Percentiles rank a stretch among this genome's conserved stretches.
These are phyloP conservation scores for Cephalotes varians DNA, from an alignment of 2,888 invertebrate species.

Conservation along the genomic window DNA sequence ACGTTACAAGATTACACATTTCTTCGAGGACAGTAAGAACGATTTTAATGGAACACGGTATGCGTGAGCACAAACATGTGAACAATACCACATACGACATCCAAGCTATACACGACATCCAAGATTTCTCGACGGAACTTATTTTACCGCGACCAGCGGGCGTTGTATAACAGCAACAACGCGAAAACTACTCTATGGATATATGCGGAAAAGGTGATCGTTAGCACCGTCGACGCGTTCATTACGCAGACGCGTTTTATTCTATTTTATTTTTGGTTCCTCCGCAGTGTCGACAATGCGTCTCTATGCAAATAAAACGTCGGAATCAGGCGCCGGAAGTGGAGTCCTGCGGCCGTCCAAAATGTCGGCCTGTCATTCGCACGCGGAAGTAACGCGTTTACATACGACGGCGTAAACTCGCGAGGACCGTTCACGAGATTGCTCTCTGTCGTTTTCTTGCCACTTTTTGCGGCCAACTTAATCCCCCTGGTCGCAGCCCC, in stretches of 20 bases:
- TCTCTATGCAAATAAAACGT: conserved; percentile 72
- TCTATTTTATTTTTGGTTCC: conserved; percentile 21
- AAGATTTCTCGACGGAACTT: conserved; percentile 18
- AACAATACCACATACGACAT: conserved; percentile 9
- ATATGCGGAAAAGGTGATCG: conserved; percentile 3
- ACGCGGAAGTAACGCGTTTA: conserved; percentile 62
- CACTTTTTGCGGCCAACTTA: conserved; percentile 49
- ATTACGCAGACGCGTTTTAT: conserved; percentile 52
- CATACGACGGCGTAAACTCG: conserved; percentile 58
- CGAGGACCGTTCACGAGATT: conserved; percentile 45
- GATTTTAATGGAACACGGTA: neutral
- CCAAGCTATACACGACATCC: too few species aligned
- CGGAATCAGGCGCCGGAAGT: conserved; percentile 72
- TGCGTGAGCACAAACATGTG: neutral
- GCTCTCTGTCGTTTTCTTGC: conserved; percentile 30
- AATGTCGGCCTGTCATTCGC: conserved; percentile 73
- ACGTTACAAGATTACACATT: neutral
- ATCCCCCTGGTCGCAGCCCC: neutral
- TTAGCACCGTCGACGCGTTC: conserved; percentile 52
- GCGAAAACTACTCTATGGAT: neutral
- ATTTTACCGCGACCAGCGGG: conserved; percentile 6
- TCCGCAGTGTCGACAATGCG: conserved; percentile 37
- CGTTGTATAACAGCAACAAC: conserved; percentile 19
- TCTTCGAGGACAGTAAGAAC: neutral
- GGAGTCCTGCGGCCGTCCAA: conserved; percentile 61